Evolutionary conservation across 1,140 invertebrate genomes (phyloP).

Genomic region (Semibalanus balanoides): DNA sequence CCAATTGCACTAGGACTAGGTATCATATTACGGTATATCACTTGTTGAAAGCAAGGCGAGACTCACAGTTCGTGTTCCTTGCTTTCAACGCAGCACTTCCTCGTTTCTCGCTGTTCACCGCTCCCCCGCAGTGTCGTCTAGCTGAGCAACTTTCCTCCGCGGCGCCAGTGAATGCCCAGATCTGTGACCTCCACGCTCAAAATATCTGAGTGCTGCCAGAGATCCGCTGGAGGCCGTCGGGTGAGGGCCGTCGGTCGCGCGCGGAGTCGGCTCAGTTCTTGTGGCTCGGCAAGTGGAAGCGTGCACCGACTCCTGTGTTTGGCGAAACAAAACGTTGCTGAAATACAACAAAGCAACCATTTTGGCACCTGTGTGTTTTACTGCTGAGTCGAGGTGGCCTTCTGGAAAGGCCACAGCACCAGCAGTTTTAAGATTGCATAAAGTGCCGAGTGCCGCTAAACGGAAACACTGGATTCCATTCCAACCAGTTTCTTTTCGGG

Average conservation of each 20-base stretch:
- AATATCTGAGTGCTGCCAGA: background rate
- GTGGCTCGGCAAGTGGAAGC: background rate
- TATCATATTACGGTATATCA: no score
- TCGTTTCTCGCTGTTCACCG: background rate
- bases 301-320: no score
- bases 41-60: no score
- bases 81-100: background rate
- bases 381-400: no score
- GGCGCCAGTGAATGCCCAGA: background rate
- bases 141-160: background rate
- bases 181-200: constrained; percentile 1
- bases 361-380: no score
- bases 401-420: no score
- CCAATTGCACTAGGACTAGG: no score
- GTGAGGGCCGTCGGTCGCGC: no score
- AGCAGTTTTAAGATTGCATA: background rate
- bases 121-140: background rate
- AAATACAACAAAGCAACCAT: no score
- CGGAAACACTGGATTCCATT: background rate
- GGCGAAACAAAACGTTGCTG: no score
- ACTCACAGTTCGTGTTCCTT: background rate
- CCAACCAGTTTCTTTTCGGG: background rate
- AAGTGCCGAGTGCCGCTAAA: background rate
- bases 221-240: background rate
- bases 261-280: background rate